Evolutionary conservation across 2,888 invertebrate genomes (phyloP), one percentile per base, ranked within the genome.

Genomic region (Apamea epomidion): DNA sequence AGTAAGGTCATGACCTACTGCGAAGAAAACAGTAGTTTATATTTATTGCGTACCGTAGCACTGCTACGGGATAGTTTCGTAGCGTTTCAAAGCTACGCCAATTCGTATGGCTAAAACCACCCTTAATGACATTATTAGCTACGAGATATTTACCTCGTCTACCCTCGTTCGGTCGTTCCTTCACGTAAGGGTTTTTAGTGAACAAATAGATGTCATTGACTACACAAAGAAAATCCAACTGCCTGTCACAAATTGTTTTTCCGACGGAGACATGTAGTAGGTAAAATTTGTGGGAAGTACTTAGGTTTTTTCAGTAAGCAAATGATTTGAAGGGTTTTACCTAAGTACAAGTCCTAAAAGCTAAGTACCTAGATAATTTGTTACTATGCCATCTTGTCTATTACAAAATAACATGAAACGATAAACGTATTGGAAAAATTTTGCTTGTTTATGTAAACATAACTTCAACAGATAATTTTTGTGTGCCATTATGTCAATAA

Each of bases 371-470:
- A 32, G 4, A 10, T 69, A 29, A 68, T 62, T 18, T 51, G 21
- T 83, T 67, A 16, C n/a, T 32, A 78, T 42, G 42, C 5, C 48
- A 77, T 54, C 12, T 8, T 48, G 21, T 10, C n/a, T 25, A 18
- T 58, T 29, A 67, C 48, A 68, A 51, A 62, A 75, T 37, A 37
- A n/a, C n/a, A 68, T 42, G 42, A 18, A 69, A 37, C 32, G 25
- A 78, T 84, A 81, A 62, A 37, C n/a, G 1, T 25, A 14, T 29
- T 3, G 68, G 79, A 84, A 81, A 78, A 54, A 45, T 78, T 78
- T 62, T 1, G 25, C 60, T 29, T 84, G 45, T 84, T 45, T 78
- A 68, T 25, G 16, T 84, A 84, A 54, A 81, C 32, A 62, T 10
- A 54, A 68, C 18, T 2, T 10, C 7, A 29, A 37, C 51, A 12